phyloP scores from a whole-genome alignment of 2,113 vertebrate genomes.

The Oophaga pumilio region DNA sequence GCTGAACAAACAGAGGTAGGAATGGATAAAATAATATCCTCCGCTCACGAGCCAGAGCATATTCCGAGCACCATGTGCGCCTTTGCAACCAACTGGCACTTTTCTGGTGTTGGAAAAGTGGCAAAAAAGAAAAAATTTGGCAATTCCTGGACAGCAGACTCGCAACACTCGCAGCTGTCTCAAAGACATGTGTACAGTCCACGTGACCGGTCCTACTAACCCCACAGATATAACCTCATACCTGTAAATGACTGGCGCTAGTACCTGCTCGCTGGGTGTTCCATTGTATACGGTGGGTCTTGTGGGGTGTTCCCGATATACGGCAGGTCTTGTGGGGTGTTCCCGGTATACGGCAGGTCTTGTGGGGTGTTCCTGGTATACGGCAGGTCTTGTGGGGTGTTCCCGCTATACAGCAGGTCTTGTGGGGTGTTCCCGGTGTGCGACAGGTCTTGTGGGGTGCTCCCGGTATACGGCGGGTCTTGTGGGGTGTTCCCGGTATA shows the following conservation, averaged over 20 bases:
- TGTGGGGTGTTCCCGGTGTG: too few relatives aligned
- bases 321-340: too few relatives aligned
- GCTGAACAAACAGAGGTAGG: constrained; percentile 47
- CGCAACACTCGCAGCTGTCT: not conserved
- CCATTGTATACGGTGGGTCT: too few relatives aligned
- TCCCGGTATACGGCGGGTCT: too few relatives aligned
- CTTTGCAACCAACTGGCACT: constrained; percentile 48
- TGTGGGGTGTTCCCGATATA: too few relatives aligned
- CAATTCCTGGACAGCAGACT: not conserved
- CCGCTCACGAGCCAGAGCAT: constrained; percentile 24
- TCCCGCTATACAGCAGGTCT: too few relatives aligned
- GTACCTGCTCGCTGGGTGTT: not conserved
- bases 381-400: too few relatives aligned
- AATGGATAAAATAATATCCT: constrained; percentile 45
- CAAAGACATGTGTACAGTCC: not conserved
- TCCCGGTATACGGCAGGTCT: too few relatives aligned
- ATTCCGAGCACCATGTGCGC: constrained; percentile 29
- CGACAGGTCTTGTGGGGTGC: too few relatives aligned
- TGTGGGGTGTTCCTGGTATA: too few relatives aligned
- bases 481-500: too few relatives aligned
- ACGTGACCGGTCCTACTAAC: not conserved
- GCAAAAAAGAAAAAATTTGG: not conserved
- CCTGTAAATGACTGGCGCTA: not conserved
- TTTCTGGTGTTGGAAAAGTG: constrained; percentile 1
- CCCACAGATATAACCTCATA: not conserved